Evolutionary conservation across 2,888 invertebrate species (phyloP).

Genomic region (Epirrhoe alternata): DNA sequence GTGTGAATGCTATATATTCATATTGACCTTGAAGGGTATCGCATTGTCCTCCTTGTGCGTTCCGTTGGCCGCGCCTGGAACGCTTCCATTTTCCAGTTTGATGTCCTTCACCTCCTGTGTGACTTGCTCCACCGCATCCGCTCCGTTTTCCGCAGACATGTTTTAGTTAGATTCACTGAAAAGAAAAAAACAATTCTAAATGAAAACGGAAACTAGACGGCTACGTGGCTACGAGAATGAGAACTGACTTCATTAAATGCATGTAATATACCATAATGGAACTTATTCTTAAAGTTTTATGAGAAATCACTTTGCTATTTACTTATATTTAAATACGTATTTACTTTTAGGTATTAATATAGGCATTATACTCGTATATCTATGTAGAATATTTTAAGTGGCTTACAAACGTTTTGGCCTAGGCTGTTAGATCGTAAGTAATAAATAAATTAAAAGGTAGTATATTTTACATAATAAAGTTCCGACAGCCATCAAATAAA

Average conservation of each 20-base stretch:
- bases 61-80: conserved; percentile 72
- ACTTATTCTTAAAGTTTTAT: too few relatives aligned
- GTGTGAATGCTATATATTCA: background rate
- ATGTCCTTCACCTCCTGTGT: conserved; percentile 81
- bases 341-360: too few relatives aligned
- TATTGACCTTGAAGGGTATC: conserved; percentile 58
- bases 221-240: background rate
- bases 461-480: too few relatives aligned
- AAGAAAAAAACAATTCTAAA: conserved; percentile 4
- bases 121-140: conserved; percentile 71
- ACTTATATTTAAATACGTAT: too few relatives aligned
- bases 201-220: conserved; percentile 1
- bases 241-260: too few relatives aligned
- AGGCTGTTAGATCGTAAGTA: too few relatives aligned
- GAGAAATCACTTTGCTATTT: too few relatives aligned
- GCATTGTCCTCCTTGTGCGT: conserved; percentile 72
- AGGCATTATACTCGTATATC: too few relatives aligned
- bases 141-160: conserved; percentile 68
- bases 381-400: too few relatives aligned
- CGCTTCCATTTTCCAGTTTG: conserved; percentile 83
- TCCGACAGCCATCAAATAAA: too few relatives aligned
- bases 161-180: conserved; percentile 51
- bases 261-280: background rate
- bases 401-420: too few relatives aligned
- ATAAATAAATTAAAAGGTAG: too few relatives aligned